Percentiles rank a stretch among this genome's conserved stretches.
These are phyloP conservation scores for Tuta absoluta DNA, from an alignment of 2,888 invertebrate genomes.

Conservation along the genomic window DNA sequence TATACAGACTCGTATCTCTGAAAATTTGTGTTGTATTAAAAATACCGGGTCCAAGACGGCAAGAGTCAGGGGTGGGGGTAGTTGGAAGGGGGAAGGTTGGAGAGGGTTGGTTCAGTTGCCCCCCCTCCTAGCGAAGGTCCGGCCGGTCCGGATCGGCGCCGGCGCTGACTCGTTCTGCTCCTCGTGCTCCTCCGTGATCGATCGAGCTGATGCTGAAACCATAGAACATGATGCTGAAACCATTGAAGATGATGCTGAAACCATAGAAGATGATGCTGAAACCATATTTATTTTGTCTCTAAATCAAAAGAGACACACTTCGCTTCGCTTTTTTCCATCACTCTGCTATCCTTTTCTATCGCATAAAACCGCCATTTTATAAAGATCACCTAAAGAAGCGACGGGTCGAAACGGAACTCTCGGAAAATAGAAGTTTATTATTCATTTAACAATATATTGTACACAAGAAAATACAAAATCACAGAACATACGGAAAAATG, in stretches of 20 bases:
- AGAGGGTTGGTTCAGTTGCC: conserved; percentile 43
- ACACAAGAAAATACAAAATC: too few species aligned
- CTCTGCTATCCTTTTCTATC: too few species aligned
- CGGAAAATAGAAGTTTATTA: too few species aligned
- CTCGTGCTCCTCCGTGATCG: conserved; percentile 62
- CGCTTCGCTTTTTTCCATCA: too few species aligned
- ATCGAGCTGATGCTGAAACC: conserved; percentile 53
- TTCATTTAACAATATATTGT: too few species aligned
- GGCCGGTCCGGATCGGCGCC: conserved; percentile 49
- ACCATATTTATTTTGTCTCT: not conserved
- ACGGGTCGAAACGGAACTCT: too few species aligned
- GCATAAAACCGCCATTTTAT: too few species aligned
- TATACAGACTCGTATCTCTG: too few species aligned
- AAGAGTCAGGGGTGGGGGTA: not conserved
- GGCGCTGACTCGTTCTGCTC: conserved; percentile 61
- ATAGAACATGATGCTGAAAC: not conserved
- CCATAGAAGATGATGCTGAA: not conserved
- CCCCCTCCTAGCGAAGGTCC: conserved; percentile 60
- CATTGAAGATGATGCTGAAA: conserved; percentile 49
- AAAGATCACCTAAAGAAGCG: too few species aligned
- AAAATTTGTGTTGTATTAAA: too few species aligned
- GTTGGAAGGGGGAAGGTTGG: not conserved
- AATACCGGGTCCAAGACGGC: not conserved
- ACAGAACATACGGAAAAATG: too few species aligned
- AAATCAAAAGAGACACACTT: too few species aligned